phyloP scores from a whole-genome alignment of 2,113 vertebrate genomes.

The Brachyhypopomus gauderio region DNA sequence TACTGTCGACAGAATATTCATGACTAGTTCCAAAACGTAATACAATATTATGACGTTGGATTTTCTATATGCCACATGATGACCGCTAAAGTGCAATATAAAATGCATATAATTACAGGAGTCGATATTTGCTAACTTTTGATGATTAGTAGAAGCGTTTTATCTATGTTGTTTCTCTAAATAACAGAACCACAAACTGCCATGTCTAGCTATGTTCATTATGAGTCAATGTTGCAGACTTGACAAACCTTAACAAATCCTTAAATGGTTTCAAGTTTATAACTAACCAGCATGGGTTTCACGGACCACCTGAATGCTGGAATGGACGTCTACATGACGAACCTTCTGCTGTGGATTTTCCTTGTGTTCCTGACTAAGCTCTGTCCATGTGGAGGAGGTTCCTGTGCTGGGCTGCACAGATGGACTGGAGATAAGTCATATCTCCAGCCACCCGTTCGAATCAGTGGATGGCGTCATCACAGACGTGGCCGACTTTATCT shows the following conservation, averaged over 20 bases:
- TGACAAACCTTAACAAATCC: background rate
- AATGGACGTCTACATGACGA: background rate
- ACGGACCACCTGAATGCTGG: no score
- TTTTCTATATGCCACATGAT: background rate
- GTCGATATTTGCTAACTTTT: no score
- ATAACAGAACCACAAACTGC: no score
- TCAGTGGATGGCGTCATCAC: background rate
- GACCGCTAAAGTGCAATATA: no score
- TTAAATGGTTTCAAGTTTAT: background rate
- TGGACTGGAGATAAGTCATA: conserved; percentile 42
- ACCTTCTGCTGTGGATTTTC: background rate
- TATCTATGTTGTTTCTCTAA: no score
- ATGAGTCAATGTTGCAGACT: background rate
- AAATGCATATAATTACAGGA: no score
- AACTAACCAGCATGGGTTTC: no score
- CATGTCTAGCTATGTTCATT: background rate
- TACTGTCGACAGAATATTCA: background rate
- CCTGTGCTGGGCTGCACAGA: conserved; percentile 13
- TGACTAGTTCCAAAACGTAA: background rate
- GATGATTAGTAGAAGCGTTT: no score
- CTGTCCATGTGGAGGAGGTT: background rate
- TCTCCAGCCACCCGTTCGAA: conserved; percentile 21
- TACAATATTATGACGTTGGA: background rate
- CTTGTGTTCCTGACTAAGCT: background rate
- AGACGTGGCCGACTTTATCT: conserved; percentile 6